A percentile compares a stretch with the other conserved stretches of the same genome.
These are phyloP conservation scores for Mastacembelus armatus DNA, from an alignment of 2,797 vertebrate genomes.

Conservation along the genomic window DNA sequence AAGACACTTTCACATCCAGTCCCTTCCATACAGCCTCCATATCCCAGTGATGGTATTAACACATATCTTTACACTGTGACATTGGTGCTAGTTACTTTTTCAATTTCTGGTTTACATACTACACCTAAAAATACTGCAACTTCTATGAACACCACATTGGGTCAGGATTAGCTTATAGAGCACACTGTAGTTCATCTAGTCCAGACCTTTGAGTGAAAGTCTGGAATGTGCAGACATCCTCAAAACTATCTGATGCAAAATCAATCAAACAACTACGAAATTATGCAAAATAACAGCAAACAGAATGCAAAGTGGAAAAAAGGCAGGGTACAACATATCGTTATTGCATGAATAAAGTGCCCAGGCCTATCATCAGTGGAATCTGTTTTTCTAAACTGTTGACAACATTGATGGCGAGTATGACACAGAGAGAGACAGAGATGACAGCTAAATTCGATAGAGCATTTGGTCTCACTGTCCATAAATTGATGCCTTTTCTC, in stretches of 20 bases:
- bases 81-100: constrained; percentile 13
- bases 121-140: background rate
- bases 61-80: too few species aligned
- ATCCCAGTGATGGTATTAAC: too few species aligned
- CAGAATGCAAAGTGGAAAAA: too few species aligned
- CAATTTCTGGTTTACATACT: constrained; percentile 8
- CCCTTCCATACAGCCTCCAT: constrained; percentile 12
- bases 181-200: background rate
- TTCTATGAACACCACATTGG: too few species aligned
- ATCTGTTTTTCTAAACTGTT: too few species aligned
- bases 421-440: constrained; percentile 8
- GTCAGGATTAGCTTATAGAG: background rate
- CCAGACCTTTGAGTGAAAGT: background rate
- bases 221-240: background rate
- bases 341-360: too few species aligned
- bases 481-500: constrained; percentile 5
- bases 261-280: too few species aligned
- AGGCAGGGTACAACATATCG: too few species aligned
- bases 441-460: background rate
- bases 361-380: too few species aligned
- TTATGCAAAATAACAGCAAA: too few species aligned
- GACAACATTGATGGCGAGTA: too few species aligned
- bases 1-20: constrained; percentile 66
- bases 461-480: constrained; percentile 1
- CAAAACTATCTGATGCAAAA: too few species aligned